These are phyloP conservation scores for Atopsyche davidsoni DNA, from an alignment of 1,140 invertebrate species.

Conservation along the genomic window DNA sequence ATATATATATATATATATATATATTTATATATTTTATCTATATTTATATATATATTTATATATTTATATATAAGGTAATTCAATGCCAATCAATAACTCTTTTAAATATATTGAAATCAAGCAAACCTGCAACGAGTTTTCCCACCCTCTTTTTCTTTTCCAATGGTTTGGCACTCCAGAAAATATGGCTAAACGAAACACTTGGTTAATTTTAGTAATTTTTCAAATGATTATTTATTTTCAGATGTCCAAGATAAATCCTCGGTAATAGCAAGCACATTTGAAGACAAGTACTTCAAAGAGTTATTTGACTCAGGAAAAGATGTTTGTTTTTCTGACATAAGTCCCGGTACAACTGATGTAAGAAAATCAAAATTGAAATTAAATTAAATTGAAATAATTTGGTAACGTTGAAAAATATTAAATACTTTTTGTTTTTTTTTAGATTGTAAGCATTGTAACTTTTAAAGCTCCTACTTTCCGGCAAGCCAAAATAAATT, in stretches of 20 bases:
- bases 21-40: neutral
- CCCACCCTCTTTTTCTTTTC: too few species aligned
- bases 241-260: constrained; percentile 7
- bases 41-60: too few species aligned
- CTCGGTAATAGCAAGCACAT: constrained; percentile 5
- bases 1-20: neutral
- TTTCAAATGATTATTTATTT: too few species aligned
- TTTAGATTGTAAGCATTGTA: constrained; percentile 10
- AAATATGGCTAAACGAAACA: too few species aligned
- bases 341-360: constrained; percentile 9
- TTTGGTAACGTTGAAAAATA: neutral
- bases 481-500: constrained; percentile 13
- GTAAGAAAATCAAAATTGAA: constrained; percentile 4
- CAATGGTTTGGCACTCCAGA: too few species aligned
- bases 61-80: too few species aligned
- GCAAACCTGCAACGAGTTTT: too few species aligned
- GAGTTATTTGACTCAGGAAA: constrained; percentile 10
- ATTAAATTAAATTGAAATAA: constrained; percentile 1
- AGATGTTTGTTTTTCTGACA: constrained; percentile 9
- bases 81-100: too few species aligned
- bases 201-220: too few species aligned
- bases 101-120: too few species aligned
- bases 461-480: constrained; percentile 16
- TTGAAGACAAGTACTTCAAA: constrained; percentile 21
- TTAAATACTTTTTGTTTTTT: constrained; percentile 1